Percentiles rank a stretch among this genome's conserved stretches.
phyloP scores from a whole-genome alignment of 2,797 vertebrate species.

The Chromobotia macracanthus region DNA sequence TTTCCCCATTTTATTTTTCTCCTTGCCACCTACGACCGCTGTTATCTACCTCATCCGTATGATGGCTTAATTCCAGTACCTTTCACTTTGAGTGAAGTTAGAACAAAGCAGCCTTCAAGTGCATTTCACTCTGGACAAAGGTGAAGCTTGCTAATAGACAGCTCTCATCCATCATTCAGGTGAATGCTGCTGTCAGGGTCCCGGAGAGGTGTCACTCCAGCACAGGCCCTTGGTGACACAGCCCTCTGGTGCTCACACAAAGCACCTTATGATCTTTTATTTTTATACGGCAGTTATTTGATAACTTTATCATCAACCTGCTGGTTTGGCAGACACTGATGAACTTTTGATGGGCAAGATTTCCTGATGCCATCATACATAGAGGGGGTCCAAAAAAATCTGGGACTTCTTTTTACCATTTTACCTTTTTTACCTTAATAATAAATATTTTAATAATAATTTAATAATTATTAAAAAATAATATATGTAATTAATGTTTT shows the following conservation, averaged over 20 bases:
- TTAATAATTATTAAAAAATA: too few species aligned
- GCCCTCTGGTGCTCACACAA: constrained; percentile 43
- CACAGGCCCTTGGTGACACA: constrained; percentile 44
- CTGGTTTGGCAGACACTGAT: background rate
- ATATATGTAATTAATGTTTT: too few species aligned
- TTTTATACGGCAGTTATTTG: constrained; percentile 5
- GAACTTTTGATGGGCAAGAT: constrained; percentile 27
- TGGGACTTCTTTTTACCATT: too few species aligned
- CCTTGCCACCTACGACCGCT: constrained; percentile 41
- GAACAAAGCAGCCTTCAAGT: constrained; percentile 79
- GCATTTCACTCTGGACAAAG: constrained; percentile 79
- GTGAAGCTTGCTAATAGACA: constrained; percentile 83
- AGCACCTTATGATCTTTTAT: constrained; percentile 33
- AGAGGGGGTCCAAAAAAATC: too few species aligned
- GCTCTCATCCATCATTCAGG: constrained; percentile 83
- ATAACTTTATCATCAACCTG: background rate
- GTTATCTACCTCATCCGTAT: constrained; percentile 64
- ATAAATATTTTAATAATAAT: too few species aligned
- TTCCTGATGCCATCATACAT: background rate
- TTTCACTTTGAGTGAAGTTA: constrained; percentile 71
- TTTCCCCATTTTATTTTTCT: constrained; percentile 9
- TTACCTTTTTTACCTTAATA: too few species aligned
- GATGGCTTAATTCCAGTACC: constrained; percentile 80
- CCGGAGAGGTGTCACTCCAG: constrained; percentile 68
- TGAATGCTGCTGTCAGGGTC: constrained; percentile 76